These are phyloP conservation scores for Hexactinellida sp. DNA, from an alignment of 37 sponge, comb jelly and placozoan species.

Conservation along the genomic window DNA sequence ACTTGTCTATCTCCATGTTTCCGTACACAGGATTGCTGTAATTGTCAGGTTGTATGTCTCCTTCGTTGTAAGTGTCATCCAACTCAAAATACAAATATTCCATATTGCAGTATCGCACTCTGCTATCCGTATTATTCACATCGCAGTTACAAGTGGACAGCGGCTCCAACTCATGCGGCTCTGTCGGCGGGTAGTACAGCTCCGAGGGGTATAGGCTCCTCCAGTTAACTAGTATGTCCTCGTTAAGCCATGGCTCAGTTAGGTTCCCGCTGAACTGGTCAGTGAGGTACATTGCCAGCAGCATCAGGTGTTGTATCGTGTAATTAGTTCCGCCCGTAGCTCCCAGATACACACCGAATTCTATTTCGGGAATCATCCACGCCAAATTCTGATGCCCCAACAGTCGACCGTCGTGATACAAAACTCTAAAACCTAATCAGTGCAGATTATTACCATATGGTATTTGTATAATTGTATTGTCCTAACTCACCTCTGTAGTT, in stretches of 20 bases:
- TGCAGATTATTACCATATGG: neutral
- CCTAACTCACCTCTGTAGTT: neutral
- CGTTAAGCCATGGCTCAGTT: neutral
- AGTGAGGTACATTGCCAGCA: neutral
- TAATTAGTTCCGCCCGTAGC: neutral
- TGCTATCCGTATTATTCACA: neutral
- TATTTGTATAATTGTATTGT: neutral
- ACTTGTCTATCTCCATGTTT: neutral
- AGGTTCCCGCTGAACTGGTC: neutral
- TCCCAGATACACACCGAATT: neutral
- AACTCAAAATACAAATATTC: neutral
- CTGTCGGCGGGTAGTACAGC: neutral
- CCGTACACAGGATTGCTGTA: neutral
- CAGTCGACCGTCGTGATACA: slow-evolving; percentile 6
- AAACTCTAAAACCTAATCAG: neutral
- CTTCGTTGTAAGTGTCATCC: neutral
- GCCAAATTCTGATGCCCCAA: neutral
- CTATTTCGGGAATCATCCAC: neutral
- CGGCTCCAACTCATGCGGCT: neutral
- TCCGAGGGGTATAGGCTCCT: neutral
- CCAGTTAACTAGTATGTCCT: neutral
- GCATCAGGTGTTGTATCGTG: neutral
- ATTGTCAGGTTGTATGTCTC: neutral
- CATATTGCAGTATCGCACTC: neutral
- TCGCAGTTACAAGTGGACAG: neutral